Evolutionary conservation across 2,888 invertebrate genomes (phyloP), one percentile per base, ranked within the genome.

Genomic region (Tribolium freemani): DNA sequence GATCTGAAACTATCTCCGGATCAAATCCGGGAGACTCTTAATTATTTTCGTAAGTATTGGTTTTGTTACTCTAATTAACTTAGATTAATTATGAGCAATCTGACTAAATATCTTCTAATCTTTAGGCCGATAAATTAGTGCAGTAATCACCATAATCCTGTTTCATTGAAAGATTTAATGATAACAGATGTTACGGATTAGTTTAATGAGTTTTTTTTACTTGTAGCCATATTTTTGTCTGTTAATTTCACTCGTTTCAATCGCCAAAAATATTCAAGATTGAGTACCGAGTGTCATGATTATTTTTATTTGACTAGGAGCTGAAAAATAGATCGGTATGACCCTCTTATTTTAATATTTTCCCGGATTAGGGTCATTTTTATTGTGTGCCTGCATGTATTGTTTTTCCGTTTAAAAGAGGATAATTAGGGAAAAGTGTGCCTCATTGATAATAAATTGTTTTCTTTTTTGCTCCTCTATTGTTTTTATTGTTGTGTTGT

Each of bases 1-100:
- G 94, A 94, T 82, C 89, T 94, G 81, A 94, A 93, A 82, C 89
- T 98, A 78, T 95, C 96, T 69, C 94, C 95, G 89, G 97, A 97
- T 87, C 96, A 97, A 89, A 96, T 96, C 88, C 93, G 96, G 87
- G 97, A 97, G 89, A 96, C 97, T 69, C 93, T 98, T 82, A 97
- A 97, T 90, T 98, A 98, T 90, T 98, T 98, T 89, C 93, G 97
- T 98, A 88, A 96, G 97, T 96, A 88, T 77, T 61, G 20, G 21
- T 11, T 10, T 51, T 13, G n/a, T n/a, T n/a, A n/a, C n/a, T 38
- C 31, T 60, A 26, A 11, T 9, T 53, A n/a, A n/a, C n/a, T n/a
- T n/a, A n/a, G n/a, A n/a, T 16, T 21, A 20, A 21, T 21, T 21
- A 21, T 2, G 3, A 21, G 21, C 21, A 21, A 21, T 21, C n/a